Evolutionary conservation across 2,888 invertebrate genomes (phyloP).

Genomic region (Nomada fucata): DNA sequence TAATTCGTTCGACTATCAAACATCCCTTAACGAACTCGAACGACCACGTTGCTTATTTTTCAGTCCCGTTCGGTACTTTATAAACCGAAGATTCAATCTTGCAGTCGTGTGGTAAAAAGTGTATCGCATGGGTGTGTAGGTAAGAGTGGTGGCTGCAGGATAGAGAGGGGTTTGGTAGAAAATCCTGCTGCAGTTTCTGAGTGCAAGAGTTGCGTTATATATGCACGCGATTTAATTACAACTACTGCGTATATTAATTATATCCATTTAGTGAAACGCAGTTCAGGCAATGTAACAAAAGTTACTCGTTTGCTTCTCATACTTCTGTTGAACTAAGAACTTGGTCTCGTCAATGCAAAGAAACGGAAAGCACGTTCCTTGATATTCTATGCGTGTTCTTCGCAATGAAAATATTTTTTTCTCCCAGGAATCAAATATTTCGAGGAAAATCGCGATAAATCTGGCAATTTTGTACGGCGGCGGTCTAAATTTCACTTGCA

Average conservation of each 20-base stretch:
- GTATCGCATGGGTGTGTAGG: background rate
- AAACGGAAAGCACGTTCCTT: no score
- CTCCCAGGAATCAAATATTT: background rate
- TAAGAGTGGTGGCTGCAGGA: background rate
- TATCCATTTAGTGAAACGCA: no score
- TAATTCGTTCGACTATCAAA: slow-evolving; percentile 1
- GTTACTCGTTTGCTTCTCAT: no score
- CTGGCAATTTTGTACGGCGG: slow-evolving; percentile 14
- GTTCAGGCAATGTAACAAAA: no score
- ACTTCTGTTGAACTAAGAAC: no score
- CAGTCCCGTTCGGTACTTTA: background rate
- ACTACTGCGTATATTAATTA: no score
- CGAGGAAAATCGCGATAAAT: slow-evolving; percentile 20
- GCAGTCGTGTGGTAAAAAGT: background rate
- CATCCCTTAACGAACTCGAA: slow-evolving; percentile 17
- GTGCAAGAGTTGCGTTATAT: no score
- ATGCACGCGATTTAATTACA: no score
- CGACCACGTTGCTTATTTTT: background rate
- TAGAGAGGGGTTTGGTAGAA: no score
- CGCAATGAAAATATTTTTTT: background rate
- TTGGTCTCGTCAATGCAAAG: no score
- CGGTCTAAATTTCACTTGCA: slow-evolving; percentile 48
- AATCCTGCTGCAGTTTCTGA: no score
- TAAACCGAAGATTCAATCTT: slow-evolving; percentile 4
- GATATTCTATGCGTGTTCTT: background rate